phyloP scores from a whole-genome alignment of 2,888 invertebrate genomes.

The Cheilosia vulpina region DNA sequence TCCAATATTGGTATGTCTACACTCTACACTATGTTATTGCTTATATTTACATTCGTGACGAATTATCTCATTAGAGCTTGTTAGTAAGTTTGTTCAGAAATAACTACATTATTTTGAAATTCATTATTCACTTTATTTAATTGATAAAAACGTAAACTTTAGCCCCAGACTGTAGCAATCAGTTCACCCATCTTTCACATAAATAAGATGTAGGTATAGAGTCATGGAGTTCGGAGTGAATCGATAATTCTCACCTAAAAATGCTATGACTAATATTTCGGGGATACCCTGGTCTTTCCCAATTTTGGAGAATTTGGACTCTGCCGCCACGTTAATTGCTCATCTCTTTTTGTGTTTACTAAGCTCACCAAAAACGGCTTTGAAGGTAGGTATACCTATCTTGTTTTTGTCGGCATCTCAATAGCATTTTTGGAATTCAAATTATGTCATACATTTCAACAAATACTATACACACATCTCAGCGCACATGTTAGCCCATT shows the following conservation, averaged over 20 bases:
- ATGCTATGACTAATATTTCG: conserved; percentile 54
- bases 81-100: too few relatives aligned
- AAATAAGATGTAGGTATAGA: not conserved
- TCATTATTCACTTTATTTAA: not conserved
- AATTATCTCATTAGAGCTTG: too few relatives aligned
- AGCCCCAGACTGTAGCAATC: conserved; percentile 16
- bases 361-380: conserved; percentile 31
- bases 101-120: too few relatives aligned
- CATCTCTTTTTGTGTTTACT: conserved; percentile 9
- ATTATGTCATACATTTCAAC: conserved; percentile 58
- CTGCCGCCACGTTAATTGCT: conserved; percentile 22
- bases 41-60: too few relatives aligned
- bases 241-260: conserved; percentile 22
- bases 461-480: conserved; percentile 8
- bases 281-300: conserved; percentile 68
- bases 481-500: conserved; percentile 60
- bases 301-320: conserved; percentile 48
- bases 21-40: too few relatives aligned
- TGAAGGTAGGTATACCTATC: not conserved
- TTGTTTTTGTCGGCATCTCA: conserved; percentile 36
- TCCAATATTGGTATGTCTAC: too few relatives aligned
- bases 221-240: conserved; percentile 43
- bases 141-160: conserved; percentile 3
- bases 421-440: conserved; percentile 62
- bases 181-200: not conserved